These are phyloP conservation scores for Frankliniella intonsa DNA, from an alignment of 2,888 invertebrate genomes.

Conservation along the genomic window DNA sequence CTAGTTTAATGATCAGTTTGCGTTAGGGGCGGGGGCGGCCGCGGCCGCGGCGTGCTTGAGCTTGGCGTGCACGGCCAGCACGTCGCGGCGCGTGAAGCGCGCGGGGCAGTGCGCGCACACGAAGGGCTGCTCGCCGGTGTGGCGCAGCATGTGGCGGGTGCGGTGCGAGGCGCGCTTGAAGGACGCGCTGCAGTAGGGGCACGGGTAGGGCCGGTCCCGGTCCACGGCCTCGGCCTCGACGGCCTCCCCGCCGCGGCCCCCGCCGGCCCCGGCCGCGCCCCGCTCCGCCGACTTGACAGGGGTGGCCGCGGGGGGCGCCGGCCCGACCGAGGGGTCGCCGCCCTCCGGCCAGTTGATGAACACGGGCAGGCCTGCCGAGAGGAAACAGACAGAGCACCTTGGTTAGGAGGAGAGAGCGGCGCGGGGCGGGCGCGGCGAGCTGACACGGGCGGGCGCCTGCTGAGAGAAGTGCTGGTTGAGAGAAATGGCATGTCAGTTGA, in stretches of 20 bases:
- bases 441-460: no score
- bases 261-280: not conserved
- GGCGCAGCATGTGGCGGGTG: not conserved
- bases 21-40: no score
- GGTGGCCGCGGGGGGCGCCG: not conserved
- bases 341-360: not conserved
- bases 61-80: conserved; percentile 1
- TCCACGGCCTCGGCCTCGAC: not conserved
- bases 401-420: no score
- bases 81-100: not conserved
- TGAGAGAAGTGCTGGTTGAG: no score
- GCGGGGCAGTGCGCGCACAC: not conserved
- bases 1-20: no score
- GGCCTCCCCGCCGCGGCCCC: not conserved
- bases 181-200: not conserved
- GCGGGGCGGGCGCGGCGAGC: no score
- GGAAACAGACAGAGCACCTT: not conserved
- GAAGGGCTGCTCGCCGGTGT: not conserved
- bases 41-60: not conserved
- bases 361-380: not conserved
- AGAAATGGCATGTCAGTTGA: no score
- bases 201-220: not conserved
- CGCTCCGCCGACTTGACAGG: not conserved
- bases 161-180: not conserved
- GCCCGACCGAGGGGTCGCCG: not conserved